A percentile compares a stretch with the other conserved stretches of the same genome.
Evolutionary conservation across 53 echinoderm and acorn worm species (phyloP).

Genomic region (Henricia sp.): DNA sequence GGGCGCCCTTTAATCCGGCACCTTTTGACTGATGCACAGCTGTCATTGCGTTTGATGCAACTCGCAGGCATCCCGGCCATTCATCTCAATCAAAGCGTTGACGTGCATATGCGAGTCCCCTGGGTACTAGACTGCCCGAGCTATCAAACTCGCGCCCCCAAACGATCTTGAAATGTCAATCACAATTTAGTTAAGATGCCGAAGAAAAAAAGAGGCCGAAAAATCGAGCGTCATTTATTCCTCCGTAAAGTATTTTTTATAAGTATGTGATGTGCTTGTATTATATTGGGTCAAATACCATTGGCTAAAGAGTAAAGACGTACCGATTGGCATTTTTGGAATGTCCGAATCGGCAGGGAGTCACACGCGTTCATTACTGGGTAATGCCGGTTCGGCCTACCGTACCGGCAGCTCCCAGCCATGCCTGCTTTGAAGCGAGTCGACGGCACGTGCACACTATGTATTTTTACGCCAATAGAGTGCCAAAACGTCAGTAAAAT

Average conservation of each 20-base stretch:
- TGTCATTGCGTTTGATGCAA: conserved; percentile 44
- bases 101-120: conserved; percentile 28
- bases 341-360: conserved; percentile 11
- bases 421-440: no score
- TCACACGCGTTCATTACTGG: background rate
- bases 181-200: background rate
- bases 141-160: background rate
- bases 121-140: conserved; percentile 21
- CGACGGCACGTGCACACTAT: no score
- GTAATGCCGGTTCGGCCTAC: background rate
- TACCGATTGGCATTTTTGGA: conserved; percentile 28
- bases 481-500: no score
- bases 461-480: no score
- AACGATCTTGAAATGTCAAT: conserved; percentile 35
- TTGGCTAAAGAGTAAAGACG: conserved; percentile 40
- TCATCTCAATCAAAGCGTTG: conserved; percentile 57
- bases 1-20: background rate
- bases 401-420: no score
- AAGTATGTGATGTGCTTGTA: conserved; percentile 27
- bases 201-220: background rate
- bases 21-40: conserved; percentile 41
- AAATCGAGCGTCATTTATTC: background rate
- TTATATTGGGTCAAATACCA: conserved; percentile 57
- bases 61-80: conserved; percentile 50
- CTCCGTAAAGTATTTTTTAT: conserved; percentile 9